phyloP scores from a whole-genome alignment of 2,888 invertebrate species.

The Serrognathus titanus region DNA sequence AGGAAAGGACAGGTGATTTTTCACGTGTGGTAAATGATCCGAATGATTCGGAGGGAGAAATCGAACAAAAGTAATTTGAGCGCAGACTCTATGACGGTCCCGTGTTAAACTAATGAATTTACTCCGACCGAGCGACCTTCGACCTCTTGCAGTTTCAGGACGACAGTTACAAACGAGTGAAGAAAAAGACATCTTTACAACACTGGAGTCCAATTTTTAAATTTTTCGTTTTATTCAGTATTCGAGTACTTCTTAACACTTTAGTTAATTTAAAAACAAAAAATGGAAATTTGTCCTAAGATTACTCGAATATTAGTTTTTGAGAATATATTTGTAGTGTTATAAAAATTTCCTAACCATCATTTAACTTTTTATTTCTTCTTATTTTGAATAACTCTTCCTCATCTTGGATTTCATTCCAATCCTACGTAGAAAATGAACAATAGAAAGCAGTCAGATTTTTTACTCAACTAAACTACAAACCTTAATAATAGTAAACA shows the following conservation, averaged over 20 bases:
- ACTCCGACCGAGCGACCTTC: conserved; percentile 6
- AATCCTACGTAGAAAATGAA: no score
- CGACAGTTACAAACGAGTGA: neutral
- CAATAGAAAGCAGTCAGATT: no score
- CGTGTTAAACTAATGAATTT: conserved; percentile 27
- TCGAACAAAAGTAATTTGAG: conserved; percentile 27
- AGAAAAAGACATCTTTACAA: neutral
- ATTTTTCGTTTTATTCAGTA: neutral
- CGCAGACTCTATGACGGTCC: conserved; percentile 23
- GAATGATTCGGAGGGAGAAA: conserved; percentile 34
- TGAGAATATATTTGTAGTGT: no score
- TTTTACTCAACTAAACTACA: no score
- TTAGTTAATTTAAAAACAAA: neutral
- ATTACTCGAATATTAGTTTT: neutral
- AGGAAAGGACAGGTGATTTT: conserved; percentile 35
- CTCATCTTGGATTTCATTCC: no score
- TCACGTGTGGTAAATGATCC: conserved; percentile 37
- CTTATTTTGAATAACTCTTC: no score
- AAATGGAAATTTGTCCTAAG: neutral
- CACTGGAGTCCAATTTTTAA: neutral
- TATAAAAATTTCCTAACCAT: no score
- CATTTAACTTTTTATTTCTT: no score
- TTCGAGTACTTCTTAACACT: neutral
- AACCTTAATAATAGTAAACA: no score
- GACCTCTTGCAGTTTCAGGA: no score